phyloP scores from a whole-genome alignment of 2,113 vertebrate genomes.

The Chionis minor region DNA sequence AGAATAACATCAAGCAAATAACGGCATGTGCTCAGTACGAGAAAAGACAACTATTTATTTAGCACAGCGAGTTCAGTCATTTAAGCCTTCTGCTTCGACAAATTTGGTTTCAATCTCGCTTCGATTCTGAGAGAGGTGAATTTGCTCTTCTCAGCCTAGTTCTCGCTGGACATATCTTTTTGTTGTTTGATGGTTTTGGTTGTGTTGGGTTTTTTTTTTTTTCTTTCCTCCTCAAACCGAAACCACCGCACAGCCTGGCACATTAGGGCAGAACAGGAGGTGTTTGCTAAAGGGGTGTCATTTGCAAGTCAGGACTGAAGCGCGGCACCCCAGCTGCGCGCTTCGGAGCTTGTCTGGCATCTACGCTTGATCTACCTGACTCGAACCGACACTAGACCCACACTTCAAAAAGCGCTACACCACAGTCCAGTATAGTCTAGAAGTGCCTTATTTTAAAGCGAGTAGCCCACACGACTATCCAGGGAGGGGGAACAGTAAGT shows the following conservation, averaged over 20 bases:
- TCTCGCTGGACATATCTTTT: background rate
- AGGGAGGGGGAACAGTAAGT: background rate
- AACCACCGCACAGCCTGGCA: constrained; percentile 37
- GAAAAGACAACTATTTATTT: constrained; percentile 68
- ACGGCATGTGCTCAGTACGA: constrained; percentile 41
- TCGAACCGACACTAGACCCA: background rate
- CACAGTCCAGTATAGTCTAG: background rate
- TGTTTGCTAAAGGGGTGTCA: background rate
- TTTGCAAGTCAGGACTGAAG: background rate
- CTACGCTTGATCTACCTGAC: background rate
- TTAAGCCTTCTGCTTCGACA: background rate
- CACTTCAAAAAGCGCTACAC: background rate
- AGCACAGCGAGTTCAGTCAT: constrained; percentile 53
- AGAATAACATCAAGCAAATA: constrained; percentile 56
- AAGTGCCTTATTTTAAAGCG: constrained; percentile 23
- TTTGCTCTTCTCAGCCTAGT: constrained; percentile 11
- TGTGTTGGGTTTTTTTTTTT: background rate
- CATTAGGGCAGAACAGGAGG: constrained; percentile 38
- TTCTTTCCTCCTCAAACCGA: background rate
- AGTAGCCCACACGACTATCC: background rate
- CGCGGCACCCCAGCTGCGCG: background rate
- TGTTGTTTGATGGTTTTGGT: too few species aligned
- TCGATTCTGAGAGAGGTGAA: background rate
- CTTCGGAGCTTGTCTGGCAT: background rate
- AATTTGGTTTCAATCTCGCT: background rate